phyloP scores from a whole-genome alignment of 2,888 invertebrate genomes.

The Alcis repandata region DNA sequence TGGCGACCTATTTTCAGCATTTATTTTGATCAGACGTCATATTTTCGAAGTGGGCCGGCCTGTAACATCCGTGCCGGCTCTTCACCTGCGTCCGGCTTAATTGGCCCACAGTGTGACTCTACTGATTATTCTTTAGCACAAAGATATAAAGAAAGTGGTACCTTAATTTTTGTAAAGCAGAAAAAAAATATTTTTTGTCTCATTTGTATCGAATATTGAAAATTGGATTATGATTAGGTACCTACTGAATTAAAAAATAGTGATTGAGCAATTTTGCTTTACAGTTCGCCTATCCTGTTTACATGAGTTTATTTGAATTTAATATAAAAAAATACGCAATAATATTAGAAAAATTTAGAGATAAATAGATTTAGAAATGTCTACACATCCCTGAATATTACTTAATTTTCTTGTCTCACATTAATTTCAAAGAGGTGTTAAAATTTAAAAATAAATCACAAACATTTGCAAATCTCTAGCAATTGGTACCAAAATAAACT shows the following conservation, averaged over 20 bases:
- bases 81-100: slow-evolving; percentile 5
- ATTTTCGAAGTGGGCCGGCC: not conserved
- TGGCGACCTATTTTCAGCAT: not conserved
- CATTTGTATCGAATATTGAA: not conserved
- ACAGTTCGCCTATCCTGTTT: no score
- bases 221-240: no score
- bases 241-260: no score
- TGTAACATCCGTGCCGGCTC: not conserved
- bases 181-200: not conserved
- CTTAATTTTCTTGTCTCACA: not conserved
- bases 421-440: not conserved
- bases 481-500: slow-evolving; percentile 29
- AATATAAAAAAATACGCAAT: no score
- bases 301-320: not conserved
- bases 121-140: not conserved
- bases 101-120: not conserved
- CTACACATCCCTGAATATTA: no score
- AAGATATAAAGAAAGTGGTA: not conserved
- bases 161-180: not conserved
- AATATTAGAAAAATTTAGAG: no score
- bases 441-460: not conserved
- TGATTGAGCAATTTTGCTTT: no score
- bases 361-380: no score
- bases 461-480: slow-evolving; percentile 22
- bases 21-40: not conserved